Base-by-base conservation (phyloP, 1,140 invertebrate species). In the Drosophila elegans region DNA sequence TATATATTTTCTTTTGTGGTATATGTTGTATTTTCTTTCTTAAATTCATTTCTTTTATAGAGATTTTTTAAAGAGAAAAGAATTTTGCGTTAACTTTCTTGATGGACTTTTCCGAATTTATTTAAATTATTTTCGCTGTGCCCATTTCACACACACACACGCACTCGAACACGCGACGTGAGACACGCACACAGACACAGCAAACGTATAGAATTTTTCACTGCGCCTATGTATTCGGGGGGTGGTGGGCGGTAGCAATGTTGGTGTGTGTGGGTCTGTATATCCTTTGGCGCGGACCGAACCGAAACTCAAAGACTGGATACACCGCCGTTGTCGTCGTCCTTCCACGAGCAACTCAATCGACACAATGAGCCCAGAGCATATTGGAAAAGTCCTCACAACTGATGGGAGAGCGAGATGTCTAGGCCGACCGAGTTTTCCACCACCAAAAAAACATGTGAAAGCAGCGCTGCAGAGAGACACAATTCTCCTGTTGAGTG, bases 321-420 rank as follows among this genome's bases (percentile, higher is more conserved):
- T 71, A 41, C 82, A 71, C 61, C 75, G 78, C 56, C 53, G 73
- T 56, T 60, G 80, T 80, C 61, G 80, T 80, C 79, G 90, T 91
- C 90, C 90, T 91, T 82, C 72, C 90, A 78, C 90, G 67, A 91
- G 86, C 90, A 91, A 91, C 90, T 91, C 90, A 89, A 80, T 80
- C 86, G 90, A 91, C 83, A 91, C 90, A 91, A 91, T 91, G 90
- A 91, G 86, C 80, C 73, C 60, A 62, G 53, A 71, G 84, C 68
- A 66, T 57, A 78, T 78, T 89, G 89, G 80, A 89, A 91, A 91
- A 91, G 84, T 91, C 89, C 88, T 91, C 76, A 67, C 62, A 74
- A 67, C 73, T 74, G 48, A 21, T 54, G 73, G 75, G 74, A 80
- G 29, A 69, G 60, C 39, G 10, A 11, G 13, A 12, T 56, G 75